Conservation (phyloP, 1,140 invertebrate genomes). For the Cydia amplana region DNA sequence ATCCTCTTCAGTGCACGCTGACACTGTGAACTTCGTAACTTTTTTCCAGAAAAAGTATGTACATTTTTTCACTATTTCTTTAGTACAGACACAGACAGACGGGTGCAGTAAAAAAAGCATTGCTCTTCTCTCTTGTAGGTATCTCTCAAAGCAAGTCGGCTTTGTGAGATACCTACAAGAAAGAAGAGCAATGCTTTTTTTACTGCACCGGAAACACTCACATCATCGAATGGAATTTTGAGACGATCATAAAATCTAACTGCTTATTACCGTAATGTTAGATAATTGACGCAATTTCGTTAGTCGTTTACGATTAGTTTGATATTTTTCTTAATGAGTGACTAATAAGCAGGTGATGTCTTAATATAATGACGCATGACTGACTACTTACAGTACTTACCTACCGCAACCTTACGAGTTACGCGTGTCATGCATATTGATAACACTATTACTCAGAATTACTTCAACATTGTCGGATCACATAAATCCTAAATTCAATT, state of each 20-base stretch:
- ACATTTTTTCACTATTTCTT: too few relatives aligned
- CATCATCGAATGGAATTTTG: not conserved
- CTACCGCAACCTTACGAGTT: not conserved
- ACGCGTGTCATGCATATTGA: constrained; percentile 2
- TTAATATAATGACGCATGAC: not conserved
- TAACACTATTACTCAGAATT: not conserved
- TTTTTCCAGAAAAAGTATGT: not conserved
- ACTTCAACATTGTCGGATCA: not conserved
- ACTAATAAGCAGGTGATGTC: constrained; percentile 16
- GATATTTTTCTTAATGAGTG: not conserved
- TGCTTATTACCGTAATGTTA: constrained; percentile 2
- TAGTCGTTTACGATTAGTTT: not conserved
- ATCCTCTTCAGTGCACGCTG: constrained; percentile 44
- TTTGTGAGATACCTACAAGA: not conserved
- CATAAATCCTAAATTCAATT: not conserved
- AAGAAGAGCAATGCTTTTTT: not conserved
- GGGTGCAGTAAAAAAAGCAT: too few relatives aligned
- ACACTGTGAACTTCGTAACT: constrained; percentile 37
- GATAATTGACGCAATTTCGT: constrained; percentile 2
- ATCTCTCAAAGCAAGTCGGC: too few relatives aligned
- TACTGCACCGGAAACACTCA: not conserved
- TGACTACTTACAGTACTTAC: not conserved
- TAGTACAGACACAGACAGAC: too few relatives aligned
- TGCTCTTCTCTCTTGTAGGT: too few relatives aligned
- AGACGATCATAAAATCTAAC: not conserved